Base-by-base conservation (phyloP, 1,140 invertebrate species). In the Drosophila mayri region DNA sequence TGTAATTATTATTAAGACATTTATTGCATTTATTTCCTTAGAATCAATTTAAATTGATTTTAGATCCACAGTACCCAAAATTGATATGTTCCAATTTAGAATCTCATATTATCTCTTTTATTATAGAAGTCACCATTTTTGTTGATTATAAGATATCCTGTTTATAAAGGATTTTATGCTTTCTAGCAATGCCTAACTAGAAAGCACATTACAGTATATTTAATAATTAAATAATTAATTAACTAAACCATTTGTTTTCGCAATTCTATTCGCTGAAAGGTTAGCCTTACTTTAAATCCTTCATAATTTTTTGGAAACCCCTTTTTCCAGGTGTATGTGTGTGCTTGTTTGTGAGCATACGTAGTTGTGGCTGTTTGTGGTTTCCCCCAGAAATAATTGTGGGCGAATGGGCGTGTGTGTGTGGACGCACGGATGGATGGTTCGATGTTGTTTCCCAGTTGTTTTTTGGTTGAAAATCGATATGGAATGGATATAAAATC, bases 391-490 rank as follows among this genome's bases (percentile, higher is more conserved):
- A 65, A 76, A 76, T 76, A 59, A 79, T 72, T 78, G 65, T 78
- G 58, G 49, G 74, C 59, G 72, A 70, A 61, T 71, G 65, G 75
- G 59, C 58, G 52, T 62, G 59, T 62, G 59, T 76, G 22, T 43
- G 43, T 49, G 43, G 57, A 73, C 68, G 68, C 67, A 72, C 70
- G 68, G 71, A 46, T 73, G 71, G 68, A 73, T 80, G 47, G 60
- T 76, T 71, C 64, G 62, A 73, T 85, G 74, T 81, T 84, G 62
- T 63, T 70, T 74, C 66, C 63, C 76, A 70, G 75, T 74, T 84
- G 82, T 49, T 71, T 73, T 73, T 70, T 74, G 49, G 62, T 68
- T 55, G 49, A 86, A 86, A 86, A 86, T 86, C 82, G 75, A 86
- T 86, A 86, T 40, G 35, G 47, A n/a, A n/a, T n/a, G n/a, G n/a